phyloP scores from a whole-genome alignment of 2,888 invertebrate genomes.

The Monochamus alternatus region DNA sequence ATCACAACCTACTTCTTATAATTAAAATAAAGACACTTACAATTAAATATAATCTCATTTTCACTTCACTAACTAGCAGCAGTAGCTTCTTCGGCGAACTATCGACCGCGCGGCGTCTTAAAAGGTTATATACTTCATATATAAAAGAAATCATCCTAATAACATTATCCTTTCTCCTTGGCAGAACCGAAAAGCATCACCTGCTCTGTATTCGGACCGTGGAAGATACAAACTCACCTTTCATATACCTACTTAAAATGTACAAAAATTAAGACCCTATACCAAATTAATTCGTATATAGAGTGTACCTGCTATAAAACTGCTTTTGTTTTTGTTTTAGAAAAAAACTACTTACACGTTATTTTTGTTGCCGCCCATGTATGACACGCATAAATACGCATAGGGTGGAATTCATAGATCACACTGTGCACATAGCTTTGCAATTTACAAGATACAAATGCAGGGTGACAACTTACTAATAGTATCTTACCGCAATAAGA shows the following conservation, averaged over 20 bases:
- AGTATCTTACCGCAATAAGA: too few species aligned
- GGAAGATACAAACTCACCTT: constrained; percentile 3
- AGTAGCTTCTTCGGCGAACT: constrained; percentile 23
- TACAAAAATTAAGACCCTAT: too few species aligned
- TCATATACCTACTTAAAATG: constrained; percentile 12
- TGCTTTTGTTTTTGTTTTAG: too few species aligned
- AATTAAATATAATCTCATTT: constrained; percentile 32
- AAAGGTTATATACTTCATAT: constrained; percentile 31
- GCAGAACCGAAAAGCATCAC: constrained; percentile 22
- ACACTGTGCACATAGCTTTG: too few species aligned
- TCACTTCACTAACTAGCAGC: constrained; percentile 25
- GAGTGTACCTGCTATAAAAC: too few species aligned
- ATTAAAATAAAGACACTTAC: constrained; percentile 19
- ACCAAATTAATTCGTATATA: too few species aligned
- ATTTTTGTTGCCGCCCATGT: too few species aligned
- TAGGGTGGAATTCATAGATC: too few species aligned
- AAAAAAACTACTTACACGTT: too few species aligned
- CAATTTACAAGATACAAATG: too few species aligned
- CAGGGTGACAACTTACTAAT: too few species aligned
- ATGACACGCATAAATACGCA: too few species aligned
- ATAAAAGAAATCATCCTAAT: constrained; percentile 35
- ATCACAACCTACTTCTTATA: neutral
- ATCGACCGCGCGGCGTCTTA: neutral
- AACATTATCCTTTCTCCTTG: constrained; percentile 32
- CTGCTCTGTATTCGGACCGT: constrained; percentile 7